Evolutionary conservation across 2,797 vertebrate genomes (phyloP).

Genomic region (Ctenopoma multispine): DNA sequence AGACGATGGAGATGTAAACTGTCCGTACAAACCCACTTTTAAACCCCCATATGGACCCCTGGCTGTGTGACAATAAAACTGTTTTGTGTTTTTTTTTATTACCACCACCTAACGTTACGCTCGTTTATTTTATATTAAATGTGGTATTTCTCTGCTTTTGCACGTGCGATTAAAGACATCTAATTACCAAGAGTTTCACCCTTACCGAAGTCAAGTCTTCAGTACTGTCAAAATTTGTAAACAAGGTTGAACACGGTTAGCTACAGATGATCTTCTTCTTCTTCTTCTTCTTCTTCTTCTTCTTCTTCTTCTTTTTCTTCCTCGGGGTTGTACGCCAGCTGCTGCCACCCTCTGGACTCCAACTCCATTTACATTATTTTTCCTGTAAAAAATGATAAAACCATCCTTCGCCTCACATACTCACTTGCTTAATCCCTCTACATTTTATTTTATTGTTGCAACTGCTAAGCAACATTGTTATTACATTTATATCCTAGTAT

Average conservation of each 20-base stretch:
- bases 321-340: background rate
- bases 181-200: background rate
- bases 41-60: too few relatives aligned
- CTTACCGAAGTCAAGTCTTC: background rate
- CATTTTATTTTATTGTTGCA: background rate
- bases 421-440: background rate
- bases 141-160: too few relatives aligned
- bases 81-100: too few relatives aligned
- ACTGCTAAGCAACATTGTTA: background rate
- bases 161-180: too few relatives aligned
- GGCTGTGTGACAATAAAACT: too few relatives aligned
- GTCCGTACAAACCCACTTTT: too few relatives aligned
- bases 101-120: too few relatives aligned
- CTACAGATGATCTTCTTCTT: too few relatives aligned
- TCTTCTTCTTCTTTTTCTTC: constrained; percentile 13
- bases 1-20: too few relatives aligned
- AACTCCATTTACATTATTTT: background rate
- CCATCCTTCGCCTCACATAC: background rate
- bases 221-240: background rate
- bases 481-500: too few relatives aligned
- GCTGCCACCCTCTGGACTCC: constrained; percentile 3
- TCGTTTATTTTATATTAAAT: too few relatives aligned
- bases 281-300: background rate
- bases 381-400: background rate
- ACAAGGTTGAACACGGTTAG: background rate